These are phyloP conservation scores for Macquaria australasica DNA, from an alignment of 2,113 vertebrate species.

Conservation along the genomic window DNA sequence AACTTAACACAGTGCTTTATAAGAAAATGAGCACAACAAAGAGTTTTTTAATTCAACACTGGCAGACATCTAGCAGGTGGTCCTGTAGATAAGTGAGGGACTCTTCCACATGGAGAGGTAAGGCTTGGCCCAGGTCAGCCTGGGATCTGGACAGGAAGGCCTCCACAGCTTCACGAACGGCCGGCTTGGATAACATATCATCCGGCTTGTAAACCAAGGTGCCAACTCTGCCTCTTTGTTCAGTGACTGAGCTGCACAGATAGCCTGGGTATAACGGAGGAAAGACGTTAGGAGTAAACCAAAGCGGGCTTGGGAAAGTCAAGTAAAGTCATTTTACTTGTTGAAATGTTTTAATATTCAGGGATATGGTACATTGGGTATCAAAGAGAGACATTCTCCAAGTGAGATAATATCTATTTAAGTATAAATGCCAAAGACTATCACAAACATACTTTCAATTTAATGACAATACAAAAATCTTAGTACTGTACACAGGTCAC, in stretches of 20 bases:
- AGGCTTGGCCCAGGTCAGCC: constrained; percentile 80
- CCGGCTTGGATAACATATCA: constrained; percentile 81
- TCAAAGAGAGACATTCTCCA: not conserved
- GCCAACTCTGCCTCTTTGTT: constrained; percentile 58
- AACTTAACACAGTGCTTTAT: not conserved
- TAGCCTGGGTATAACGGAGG: constrained; percentile 64
- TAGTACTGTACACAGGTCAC: not conserved
- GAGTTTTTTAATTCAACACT: constrained; percentile 55
- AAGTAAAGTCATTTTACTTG: not conserved
- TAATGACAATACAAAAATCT: not conserved
- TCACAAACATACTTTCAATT: not conserved
- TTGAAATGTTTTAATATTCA: not conserved
- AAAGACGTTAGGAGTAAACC: constrained; percentile 2
- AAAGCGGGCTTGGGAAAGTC: not conserved
- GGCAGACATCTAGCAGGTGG: constrained; percentile 78
- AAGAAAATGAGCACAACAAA: not conserved
- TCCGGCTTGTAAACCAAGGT: constrained; percentile 80
- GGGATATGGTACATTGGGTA: too few relatives aligned
- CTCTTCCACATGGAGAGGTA: constrained; percentile 85
- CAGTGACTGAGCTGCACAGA: constrained; percentile 61
- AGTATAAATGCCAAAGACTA: not conserved
- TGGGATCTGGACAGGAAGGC: constrained; percentile 82
- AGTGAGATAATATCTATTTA: not conserved
- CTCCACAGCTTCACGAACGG: constrained; percentile 81
- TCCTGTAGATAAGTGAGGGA: constrained; percentile 85